Percentiles rank a stretch among this genome's conserved stretches.
phyloP scores from a whole-genome alignment of 2,113 vertebrate genomes.

The Amblyopsis rosae region DNA sequence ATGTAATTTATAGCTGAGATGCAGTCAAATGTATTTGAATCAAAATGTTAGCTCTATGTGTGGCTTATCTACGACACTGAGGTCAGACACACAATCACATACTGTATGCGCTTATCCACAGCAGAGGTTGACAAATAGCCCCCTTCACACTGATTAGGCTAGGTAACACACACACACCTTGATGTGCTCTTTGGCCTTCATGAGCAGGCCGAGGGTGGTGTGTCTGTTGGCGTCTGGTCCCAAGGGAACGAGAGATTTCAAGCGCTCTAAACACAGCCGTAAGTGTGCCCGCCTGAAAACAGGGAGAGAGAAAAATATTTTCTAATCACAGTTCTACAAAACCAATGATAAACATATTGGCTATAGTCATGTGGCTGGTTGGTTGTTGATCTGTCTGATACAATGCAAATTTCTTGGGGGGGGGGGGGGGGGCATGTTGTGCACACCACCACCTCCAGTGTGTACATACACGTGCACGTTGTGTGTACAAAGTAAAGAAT shows the following conservation, averaged over 20 bases:
- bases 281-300: slow-evolving; percentile 87
- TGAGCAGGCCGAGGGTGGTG: slow-evolving; percentile 93
- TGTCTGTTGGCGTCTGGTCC: slow-evolving; percentile 87
- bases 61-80: slow-evolving; percentile 7
- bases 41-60: neutral
- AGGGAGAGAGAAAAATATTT: neutral
- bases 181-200: slow-evolving; percentile 91
- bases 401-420: no score
- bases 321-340: neutral
- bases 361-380: no score
- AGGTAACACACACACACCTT: slow-evolving; percentile 77
- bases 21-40: neutral
- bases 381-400: no score
- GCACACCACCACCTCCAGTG: no score
- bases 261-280: slow-evolving; percentile 89
- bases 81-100: neutral
- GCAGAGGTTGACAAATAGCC: slow-evolving; percentile 18
- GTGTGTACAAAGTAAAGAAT: no score
- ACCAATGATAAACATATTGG: no score
- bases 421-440: no score
- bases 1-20: no score
- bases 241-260: slow-evolving; percentile 90
- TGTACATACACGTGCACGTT: no score
- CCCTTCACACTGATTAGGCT: slow-evolving; percentile 10
- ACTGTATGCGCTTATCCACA: neutral